phyloP scores from a whole-genome alignment of 2,888 invertebrate genomes.

The Adelphocoris suturalis region DNA sequence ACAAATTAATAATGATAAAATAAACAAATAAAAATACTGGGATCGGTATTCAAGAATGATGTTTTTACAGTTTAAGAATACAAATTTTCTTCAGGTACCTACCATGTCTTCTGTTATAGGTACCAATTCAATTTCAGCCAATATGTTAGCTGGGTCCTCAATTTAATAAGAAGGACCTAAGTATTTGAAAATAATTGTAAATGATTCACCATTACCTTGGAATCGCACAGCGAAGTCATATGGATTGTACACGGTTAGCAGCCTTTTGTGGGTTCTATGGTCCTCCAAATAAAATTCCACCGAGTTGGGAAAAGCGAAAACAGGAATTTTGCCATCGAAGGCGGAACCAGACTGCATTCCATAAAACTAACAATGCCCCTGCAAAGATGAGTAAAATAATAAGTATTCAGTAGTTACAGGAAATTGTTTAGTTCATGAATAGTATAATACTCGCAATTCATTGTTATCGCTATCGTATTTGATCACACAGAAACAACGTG shows the following conservation, averaged over 20 bases:
- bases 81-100: too few species aligned
- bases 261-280: slow-evolving; percentile 88
- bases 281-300: slow-evolving; percentile 88
- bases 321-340: slow-evolving; percentile 83
- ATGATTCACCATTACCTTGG: slow-evolving; percentile 83
- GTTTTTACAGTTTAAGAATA: too few species aligned
- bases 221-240: slow-evolving; percentile 90
- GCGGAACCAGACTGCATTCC: slow-evolving; percentile 77
- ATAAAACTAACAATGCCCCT: slow-evolving; percentile 68
- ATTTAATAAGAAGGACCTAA: too few species aligned
- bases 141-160: too few species aligned
- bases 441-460: not conserved
- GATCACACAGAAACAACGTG: not conserved
- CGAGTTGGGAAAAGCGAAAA: slow-evolving; percentile 89
- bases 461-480: not conserved
- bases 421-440: not conserved
- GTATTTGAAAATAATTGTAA: too few species aligned
- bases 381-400: slow-evolving; percentile 10
- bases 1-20: too few species aligned
- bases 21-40: too few species aligned
- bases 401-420: not conserved
- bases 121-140: too few species aligned
- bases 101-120: too few species aligned
- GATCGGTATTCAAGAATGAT: too few species aligned
- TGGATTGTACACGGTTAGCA: slow-evolving; percentile 91